phyloP scores from a whole-genome alignment of 2,113 vertebrate species.

The Caranx ignobilis region DNA sequence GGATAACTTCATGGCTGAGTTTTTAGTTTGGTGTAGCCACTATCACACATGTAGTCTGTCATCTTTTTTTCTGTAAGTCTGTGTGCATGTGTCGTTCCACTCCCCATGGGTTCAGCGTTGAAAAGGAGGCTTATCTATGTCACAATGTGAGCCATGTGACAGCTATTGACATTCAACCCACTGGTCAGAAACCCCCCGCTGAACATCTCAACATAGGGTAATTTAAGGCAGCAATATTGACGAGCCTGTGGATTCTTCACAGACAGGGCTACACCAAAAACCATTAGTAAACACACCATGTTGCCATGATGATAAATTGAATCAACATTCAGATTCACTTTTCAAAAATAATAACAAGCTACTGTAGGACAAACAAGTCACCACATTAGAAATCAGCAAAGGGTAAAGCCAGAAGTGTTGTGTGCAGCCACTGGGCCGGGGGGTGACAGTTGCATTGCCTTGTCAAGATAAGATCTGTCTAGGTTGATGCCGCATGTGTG shows the following conservation, averaged over 20 bases:
- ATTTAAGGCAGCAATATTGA: constrained; percentile 48
- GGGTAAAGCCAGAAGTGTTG: constrained; percentile 12
- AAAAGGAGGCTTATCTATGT: constrained; percentile 46
- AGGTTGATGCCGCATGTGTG: constrained; percentile 65
- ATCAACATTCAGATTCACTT: background rate
- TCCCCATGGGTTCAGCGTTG: constrained; percentile 32
- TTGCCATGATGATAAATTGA: background rate
- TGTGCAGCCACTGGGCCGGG: constrained; percentile 31
- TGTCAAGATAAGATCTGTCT: constrained; percentile 65
- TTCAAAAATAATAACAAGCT: background rate
- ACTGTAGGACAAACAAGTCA: background rate
- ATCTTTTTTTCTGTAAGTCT: constrained; percentile 13
- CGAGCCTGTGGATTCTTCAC: background rate
- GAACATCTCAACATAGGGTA: constrained; percentile 50
- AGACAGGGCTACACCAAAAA: background rate
- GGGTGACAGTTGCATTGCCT: constrained; percentile 56
- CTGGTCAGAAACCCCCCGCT: constrained; percentile 56
- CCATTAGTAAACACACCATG: background rate
- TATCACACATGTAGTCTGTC: no score
- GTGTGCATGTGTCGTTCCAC: constrained; percentile 20
- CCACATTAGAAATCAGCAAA: constrained; percentile 2
- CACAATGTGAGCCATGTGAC: constrained; percentile 44
- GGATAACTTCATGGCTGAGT: no score
- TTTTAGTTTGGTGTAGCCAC: no score
- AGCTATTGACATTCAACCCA: constrained; percentile 73